Base-by-base conservation (phyloP, 2,797 vertebrate genomes). In the Huso huso region DNA sequence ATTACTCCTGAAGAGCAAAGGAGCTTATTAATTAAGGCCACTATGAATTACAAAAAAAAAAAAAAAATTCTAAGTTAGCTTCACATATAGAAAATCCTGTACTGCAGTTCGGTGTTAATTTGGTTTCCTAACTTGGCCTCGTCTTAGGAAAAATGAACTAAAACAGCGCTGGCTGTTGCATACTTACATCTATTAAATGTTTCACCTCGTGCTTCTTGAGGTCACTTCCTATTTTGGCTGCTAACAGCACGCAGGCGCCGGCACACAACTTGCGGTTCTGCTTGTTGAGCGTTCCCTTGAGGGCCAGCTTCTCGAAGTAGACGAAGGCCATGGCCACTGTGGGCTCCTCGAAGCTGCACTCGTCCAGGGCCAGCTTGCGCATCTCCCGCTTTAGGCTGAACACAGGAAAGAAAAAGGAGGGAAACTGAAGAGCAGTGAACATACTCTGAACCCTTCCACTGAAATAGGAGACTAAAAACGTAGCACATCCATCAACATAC, bases 301-400 rank as follows among this genome's bases (percentile, higher is more conserved):
- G 93, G 71, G 95, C 94, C 0, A 99, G 94, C 82, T 99, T 99
- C 82, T 99, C 96, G 53, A 99, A 99, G 90, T 99, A 99, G 84
- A 99, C 97, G n/a, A 98, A 99, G 53, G 97, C 93, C 97, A 97
- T 95, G 76, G 97, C 97, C 71, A 97, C 95, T 0, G 96, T 98
- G 57, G 94, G 93, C 72, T 98, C 97, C 85, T 99, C 96, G 3
- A 95, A 94, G 63, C 94, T 89, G 65, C 95, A 98, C 69, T 96
- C 96, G 69, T 95, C 95, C 88, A 94, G 94, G 6, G 93, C 93
- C 61, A 99, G 85, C 79, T 98, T 98, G 71, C 88, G 91, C 81
- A 99, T 98, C 82, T 98, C 96, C 68, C 96, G 89, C 82, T 99
- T 99, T 85, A 99, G 84, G 79, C 97, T 98, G 79, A 48, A 71